Evolutionary conservation across 2,888 invertebrate species (phyloP).

Genomic region (Ichneumoninae sp.): DNA sequence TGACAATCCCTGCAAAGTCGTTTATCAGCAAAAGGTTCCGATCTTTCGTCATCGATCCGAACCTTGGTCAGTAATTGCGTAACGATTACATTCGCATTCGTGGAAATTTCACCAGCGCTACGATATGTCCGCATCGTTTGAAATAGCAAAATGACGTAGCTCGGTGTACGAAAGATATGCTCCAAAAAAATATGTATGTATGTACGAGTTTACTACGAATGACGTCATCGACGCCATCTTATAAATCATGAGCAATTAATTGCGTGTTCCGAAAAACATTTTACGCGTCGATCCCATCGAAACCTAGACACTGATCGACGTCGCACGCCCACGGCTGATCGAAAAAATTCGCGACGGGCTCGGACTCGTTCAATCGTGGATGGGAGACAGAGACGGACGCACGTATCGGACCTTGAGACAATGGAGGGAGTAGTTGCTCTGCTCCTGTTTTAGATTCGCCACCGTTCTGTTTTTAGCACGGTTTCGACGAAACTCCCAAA

Average conservation of each 20-base stretch:
- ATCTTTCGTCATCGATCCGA: not conserved
- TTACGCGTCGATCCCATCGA: not conserved
- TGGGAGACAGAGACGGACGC: not conserved
- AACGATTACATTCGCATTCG: slow-evolving; percentile 40
- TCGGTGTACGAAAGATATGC: slow-evolving; percentile 4
- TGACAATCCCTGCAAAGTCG: not conserved
- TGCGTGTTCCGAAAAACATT: not conserved
- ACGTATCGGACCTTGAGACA: slow-evolving; percentile 54
- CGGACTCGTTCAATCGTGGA: slow-evolving; percentile 6
- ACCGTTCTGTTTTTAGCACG: slow-evolving; percentile 18
- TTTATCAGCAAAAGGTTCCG: not conserved
- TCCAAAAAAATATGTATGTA: not conserved
- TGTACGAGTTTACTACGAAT: not conserved
- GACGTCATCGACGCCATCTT: slow-evolving; percentile 56
- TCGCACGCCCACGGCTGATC: slow-evolving; percentile 8
- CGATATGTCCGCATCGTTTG: slow-evolving; percentile 28
- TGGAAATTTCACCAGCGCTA: slow-evolving; percentile 23
- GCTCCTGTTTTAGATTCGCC: slow-evolving; percentile 38
- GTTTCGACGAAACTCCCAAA: slow-evolving; percentile 11
- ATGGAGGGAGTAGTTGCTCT: slow-evolving; percentile 45
- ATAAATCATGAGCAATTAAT: not conserved
- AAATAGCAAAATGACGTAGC: slow-evolving; percentile 61
- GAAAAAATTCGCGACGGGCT: slow-evolving; percentile 9
- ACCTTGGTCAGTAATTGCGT: slow-evolving; percentile 28
- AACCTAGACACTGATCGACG: not conserved